phyloP scores from a whole-genome alignment of 2,113 vertebrate genomes.

The Lophotis ruficrista region DNA sequence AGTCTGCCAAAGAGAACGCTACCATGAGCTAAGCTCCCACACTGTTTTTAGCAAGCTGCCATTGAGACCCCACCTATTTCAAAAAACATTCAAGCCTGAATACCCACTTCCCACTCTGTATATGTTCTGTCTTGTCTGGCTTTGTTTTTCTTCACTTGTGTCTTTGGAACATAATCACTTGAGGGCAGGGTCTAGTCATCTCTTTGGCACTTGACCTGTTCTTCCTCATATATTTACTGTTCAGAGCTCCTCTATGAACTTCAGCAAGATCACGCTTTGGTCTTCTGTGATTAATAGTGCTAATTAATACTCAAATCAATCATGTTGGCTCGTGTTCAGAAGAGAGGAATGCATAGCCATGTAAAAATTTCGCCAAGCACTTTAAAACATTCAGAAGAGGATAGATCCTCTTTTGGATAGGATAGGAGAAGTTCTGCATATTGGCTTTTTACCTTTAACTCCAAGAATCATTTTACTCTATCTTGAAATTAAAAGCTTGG shows the following conservation, averaged over 20 bases:
- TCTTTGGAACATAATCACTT: constrained; percentile 45
- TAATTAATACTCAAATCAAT: constrained; percentile 48
- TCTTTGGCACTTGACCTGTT: constrained; percentile 56
- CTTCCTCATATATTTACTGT: background rate
- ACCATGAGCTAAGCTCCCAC: constrained; percentile 49
- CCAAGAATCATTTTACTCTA: background rate
- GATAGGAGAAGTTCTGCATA: background rate
- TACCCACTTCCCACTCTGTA: constrained; percentile 62
- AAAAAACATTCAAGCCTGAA: constrained; percentile 43
- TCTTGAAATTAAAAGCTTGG: background rate
- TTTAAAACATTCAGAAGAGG: background rate
- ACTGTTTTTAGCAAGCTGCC: constrained; percentile 57
- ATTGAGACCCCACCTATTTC: constrained; percentile 50
- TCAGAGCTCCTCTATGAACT: constrained; percentile 26
- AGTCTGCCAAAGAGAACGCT: background rate
- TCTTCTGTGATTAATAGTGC: constrained; percentile 33
- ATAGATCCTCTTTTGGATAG: background rate
- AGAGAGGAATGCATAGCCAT: background rate
- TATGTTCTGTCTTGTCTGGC: constrained; percentile 53
- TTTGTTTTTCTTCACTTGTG: constrained; percentile 37
- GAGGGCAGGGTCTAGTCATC: constrained; percentile 55
- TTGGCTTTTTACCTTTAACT: background rate
- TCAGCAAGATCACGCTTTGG: background rate
- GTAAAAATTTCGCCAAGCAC: background rate
- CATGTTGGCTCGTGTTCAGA: constrained; percentile 3